These are phyloP conservation scores for Dipodomys merriami DNA, from an alignment of 2,113 vertebrate species.

Conservation along the genomic window DNA sequence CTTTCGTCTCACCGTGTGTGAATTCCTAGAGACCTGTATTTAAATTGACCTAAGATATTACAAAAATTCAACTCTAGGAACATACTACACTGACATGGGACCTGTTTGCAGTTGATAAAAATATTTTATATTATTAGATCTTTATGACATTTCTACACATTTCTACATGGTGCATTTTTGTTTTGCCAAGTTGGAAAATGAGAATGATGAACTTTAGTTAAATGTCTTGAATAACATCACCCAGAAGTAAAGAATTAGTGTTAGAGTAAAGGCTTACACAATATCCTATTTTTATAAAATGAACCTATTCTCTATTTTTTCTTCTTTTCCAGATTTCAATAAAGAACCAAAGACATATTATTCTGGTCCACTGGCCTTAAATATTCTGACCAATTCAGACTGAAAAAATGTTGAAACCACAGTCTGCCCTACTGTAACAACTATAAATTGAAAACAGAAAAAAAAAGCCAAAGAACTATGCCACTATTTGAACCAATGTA, in stretches of 20 bases:
- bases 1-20: too few relatives aligned
- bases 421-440: constrained; percentile 9
- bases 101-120: background rate
- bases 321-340: background rate
- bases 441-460: background rate
- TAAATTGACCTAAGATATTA: constrained; percentile 4
- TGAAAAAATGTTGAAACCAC: constrained; percentile 39
- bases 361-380: constrained; percentile 43
- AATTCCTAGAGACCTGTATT: background rate
- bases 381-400: constrained; percentile 31
- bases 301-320: background rate
- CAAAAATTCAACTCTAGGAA: constrained; percentile 15
- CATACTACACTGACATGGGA: background rate
- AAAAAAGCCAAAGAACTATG: constrained; percentile 28
- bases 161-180: background rate
- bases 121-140: background rate
- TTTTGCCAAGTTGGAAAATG: background rate
- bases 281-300: constrained; percentile 29
- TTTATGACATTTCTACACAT: background rate
- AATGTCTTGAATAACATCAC: background rate
- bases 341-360: constrained; percentile 55
- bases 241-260: background rate
- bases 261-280: background rate
- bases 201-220: background rate
- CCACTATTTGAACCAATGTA: constrained; percentile 33